Base-by-base conservation (phyloP, 2,888 invertebrate genomes). In the Sclerodermus sp. region DNA sequence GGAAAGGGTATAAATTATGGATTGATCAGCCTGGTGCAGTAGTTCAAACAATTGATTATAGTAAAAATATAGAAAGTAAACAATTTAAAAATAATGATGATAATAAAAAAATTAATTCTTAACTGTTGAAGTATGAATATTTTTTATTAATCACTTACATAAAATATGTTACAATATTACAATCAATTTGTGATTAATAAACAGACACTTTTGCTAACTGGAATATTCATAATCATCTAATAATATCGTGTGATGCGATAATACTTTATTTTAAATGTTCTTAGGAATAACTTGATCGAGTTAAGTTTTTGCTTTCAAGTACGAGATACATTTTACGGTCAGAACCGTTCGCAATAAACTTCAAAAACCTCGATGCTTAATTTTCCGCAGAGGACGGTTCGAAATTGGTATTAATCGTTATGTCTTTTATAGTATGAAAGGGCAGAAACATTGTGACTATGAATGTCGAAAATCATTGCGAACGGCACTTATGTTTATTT, bases 11-110 rank as follows among this genome's bases (percentile, higher is more conserved):
- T 49, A 79, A 74, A 62, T 59, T 84, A 12, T 85, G 85, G 85
- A 58, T 78, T 1, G 82, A 85, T 45, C 80, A 78, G 55, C 73
- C 79, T 1, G 81, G 83, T 60, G 80, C 84, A 34, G 67, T 83
- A 15, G 67, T 82, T 37, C 82, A 84, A 72, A 71, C 79, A 32
- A 67, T 80, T 45, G 75, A 81, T 67, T 82, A 80, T 65, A 55
- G 60, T 47, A 51, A 67, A 23, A 70, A 68, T 52, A 9, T 12
- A 12, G 45, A 49, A 10, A 43, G 37, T 3, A 42, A 23, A 23
- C 8, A 5, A 5, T 3, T 23, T 23, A 8, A 23, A 23, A 23
- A 8, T 8, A 23, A 23, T 23, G 23, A 23, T 23, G 23, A 23
- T 34, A 34, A 34, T 13, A 34, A 34, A n/a, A 12, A 4, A 34